phyloP scores from a whole-genome alignment of 2,113 vertebrate genomes.

The Daubentonia madagascariensis region DNA sequence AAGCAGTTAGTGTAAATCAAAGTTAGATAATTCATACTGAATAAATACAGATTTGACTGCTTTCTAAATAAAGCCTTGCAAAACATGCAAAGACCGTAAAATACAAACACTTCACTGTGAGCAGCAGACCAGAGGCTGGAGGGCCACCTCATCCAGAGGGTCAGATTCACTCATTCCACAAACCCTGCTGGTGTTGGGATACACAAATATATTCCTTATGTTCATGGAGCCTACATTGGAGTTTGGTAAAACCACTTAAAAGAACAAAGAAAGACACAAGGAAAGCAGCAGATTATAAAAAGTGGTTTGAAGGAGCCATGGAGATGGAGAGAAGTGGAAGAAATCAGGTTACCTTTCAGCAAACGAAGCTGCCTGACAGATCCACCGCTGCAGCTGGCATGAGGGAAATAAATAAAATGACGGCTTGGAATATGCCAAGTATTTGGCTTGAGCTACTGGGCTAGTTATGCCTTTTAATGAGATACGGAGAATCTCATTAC shows the following conservation, averaged over 20 bases:
- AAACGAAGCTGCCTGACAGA: not conserved
- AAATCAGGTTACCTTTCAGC: not conserved
- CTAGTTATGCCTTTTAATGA: not conserved
- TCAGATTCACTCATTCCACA: not conserved
- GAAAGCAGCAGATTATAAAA: not conserved
- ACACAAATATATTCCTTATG: not conserved
- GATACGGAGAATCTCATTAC: not conserved
- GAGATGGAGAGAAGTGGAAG: not conserved
- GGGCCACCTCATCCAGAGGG: not conserved
- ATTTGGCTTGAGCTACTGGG: not conserved
- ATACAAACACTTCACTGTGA: not conserved
- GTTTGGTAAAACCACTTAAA: not conserved
- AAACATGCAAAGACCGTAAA: not conserved
- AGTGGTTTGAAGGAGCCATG: not conserved
- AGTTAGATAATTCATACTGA: not conserved
- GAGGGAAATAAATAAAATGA: not conserved
- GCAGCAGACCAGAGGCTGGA: not conserved
- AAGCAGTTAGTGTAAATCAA: not conserved
- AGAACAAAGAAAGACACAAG: not conserved
- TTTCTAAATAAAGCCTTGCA: not conserved
- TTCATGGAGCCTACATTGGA: not conserved
- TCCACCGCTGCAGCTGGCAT: rapidly evolving
- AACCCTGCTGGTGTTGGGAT: not conserved
- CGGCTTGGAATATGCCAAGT: not conserved
- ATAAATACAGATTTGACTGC: not conserved